A percentile compares a stretch with the other conserved stretches of the same genome.
Evolutionary conservation across 2,113 vertebrate species (phyloP).

Genomic region (Pollachius pollachius): DNA sequence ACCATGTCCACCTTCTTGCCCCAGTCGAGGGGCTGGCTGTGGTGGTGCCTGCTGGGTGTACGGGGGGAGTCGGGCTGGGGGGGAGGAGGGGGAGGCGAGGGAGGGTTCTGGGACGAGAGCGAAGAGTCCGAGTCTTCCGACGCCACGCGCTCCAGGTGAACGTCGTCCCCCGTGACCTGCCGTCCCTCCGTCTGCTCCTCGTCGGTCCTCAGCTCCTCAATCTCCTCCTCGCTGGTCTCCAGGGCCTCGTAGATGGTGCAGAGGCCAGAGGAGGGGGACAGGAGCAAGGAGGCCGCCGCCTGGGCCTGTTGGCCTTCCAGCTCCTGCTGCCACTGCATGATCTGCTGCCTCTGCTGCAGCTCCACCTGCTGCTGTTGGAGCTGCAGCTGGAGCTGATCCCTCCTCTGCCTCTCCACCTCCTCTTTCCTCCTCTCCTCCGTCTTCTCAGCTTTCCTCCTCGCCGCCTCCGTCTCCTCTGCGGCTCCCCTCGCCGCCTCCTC

Average conservation of each 20-base stretch:
- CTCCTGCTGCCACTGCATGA: slow-evolving; percentile 69
- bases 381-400: slow-evolving; percentile 51
- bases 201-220: not conserved
- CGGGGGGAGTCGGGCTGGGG: slow-evolving; percentile 17
- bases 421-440: slow-evolving; percentile 13
- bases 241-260: slow-evolving; percentile 76
- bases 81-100: slow-evolving; percentile 6
- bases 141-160: not conserved
- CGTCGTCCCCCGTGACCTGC: not conserved
- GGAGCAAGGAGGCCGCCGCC: slow-evolving; percentile 29
- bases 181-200: not conserved
- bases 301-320: slow-evolving; percentile 47
- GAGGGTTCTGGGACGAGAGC: not conserved
- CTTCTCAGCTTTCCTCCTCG: slow-evolving; percentile 30
- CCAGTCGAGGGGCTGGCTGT: slow-evolving; percentile 66
- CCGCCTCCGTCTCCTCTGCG: slow-evolving; percentile 38
- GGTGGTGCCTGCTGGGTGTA: slow-evolving; percentile 36
- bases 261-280: slow-evolving; percentile 68
- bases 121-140: slow-evolving; percentile 6
- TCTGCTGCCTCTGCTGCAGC: slow-evolving; percentile 67
- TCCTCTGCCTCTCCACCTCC: slow-evolving; percentile 27
- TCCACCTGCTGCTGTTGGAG: slow-evolving; percentile 67
- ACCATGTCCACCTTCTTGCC: slow-evolving; percentile 79
- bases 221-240: slow-evolving; percentile 56
- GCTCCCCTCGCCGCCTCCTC: slow-evolving; percentile 12